Evolutionary conservation across 1,140 invertebrate genomes (phyloP).

Genomic region (Aphis gossypii): DNA sequence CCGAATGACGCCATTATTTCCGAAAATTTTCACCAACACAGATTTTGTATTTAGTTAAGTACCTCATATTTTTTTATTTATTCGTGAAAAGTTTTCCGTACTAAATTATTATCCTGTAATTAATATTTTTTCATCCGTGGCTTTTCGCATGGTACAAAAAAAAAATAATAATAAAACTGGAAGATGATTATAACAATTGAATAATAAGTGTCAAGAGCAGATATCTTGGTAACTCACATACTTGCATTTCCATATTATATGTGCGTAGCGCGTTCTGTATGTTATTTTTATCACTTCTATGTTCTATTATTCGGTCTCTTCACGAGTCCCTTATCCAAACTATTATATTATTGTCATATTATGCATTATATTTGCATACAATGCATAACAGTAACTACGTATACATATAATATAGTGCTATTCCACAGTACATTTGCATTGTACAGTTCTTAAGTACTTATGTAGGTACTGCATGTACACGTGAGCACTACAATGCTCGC

Average conservation of each 20-base stretch:
- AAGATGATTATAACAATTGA: not conserved
- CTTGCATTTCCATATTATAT: not conserved
- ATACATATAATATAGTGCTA: not conserved
- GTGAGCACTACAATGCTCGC: not conserved
- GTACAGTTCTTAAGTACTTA: constrained; percentile 4
- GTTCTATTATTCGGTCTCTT: not conserved
- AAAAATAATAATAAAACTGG: not conserved
- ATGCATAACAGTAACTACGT: not conserved
- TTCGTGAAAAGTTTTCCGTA: not conserved
- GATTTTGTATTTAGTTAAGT: not conserved
- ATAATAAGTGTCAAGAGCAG: not conserved
- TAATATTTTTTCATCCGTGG: not conserved
- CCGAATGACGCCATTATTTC: not conserved
- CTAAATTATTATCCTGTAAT: not conserved
- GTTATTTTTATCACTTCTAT: not conserved
- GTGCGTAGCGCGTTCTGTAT: not conserved
- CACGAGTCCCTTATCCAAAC: not conserved
- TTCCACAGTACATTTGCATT: not conserved
- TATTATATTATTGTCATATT: not conserved
- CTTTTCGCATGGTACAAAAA: not conserved
- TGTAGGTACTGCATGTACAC: not conserved
- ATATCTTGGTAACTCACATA: not conserved
- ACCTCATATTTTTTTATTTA: not conserved
- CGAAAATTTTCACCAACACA: not conserved
- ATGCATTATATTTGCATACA: constrained; percentile 24